Conservation (phyloP, 92 coral and sea anemone species). For the Bergia sp. region DNA sequence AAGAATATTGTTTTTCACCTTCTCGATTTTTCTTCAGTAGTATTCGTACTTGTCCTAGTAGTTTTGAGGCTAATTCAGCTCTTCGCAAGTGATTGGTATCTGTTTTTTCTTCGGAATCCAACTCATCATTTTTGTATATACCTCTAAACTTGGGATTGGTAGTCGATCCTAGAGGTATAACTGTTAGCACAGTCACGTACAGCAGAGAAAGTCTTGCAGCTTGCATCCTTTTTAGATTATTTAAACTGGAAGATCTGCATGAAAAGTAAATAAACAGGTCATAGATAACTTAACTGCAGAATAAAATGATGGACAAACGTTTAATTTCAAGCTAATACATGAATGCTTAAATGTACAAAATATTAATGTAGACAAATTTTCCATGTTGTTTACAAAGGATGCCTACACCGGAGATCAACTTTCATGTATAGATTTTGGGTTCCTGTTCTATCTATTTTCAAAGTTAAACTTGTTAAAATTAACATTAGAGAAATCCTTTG, state of each 20-base stretch:
- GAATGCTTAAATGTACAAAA: no score
- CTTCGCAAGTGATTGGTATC: not conserved
- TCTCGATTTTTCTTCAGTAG: not conserved
- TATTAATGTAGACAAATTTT: no score
- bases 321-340: no score
- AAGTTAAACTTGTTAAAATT: no score
- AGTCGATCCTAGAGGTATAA: not conserved
- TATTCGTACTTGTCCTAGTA: not conserved
- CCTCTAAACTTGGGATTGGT: not conserved
- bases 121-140: not conserved
- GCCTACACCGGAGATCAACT: no score
- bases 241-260: slow-evolving; percentile 3
- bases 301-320: not conserved
- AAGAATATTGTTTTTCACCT: not conserved
- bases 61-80: not conserved
- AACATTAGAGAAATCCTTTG: no score
- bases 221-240: not conserved
- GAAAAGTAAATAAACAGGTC: not conserved
- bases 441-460: no score
- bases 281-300: not conserved
- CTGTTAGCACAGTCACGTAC: not conserved
- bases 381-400: no score
- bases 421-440: no score
- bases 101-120: not conserved
- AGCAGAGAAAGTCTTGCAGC: not conserved